Evolutionary conservation across 2,797 vertebrate species (phyloP), one percentile per base, ranked within the genome.

Genomic region (Falco columbarius): DNA sequence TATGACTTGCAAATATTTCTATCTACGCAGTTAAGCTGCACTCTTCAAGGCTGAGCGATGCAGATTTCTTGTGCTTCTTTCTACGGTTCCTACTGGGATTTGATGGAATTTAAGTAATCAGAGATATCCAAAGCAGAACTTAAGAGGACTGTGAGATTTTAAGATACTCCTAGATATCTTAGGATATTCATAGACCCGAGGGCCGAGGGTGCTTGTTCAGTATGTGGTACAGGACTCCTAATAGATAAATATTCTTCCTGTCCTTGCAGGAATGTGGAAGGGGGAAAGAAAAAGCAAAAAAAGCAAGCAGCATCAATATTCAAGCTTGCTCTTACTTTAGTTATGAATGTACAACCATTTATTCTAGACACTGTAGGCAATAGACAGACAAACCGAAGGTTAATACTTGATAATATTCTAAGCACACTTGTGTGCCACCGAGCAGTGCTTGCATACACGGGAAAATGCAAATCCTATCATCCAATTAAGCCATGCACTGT

Each of bases 1-100:
- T 74, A 67, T 90, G 89, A 89, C 75, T 83, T 94, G 92, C 86
- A 96, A 94, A 91, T 95, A 89, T 86, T 95, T 92, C 68, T 77
- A 14, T 92, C 85, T 88, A 56, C 68, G 67, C 59, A 72, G 72
- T 82, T 82, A 89, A 75, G n/a, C 34, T 91, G 77, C 46, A 52
- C 54, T 81, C 36, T 89, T 80, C 38, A 79, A 68, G 72, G 74
- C 52, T 95, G 55, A 93, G 15, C 10, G 82, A 79, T 67, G 17
- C 40, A 92, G 74, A 87, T 90, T 80, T 91, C 14, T 72, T 80
- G 5, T 88, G 30, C 68, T 93, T 85, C 59, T 87, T 91, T 86
- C 73, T 58, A 13, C 0, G 1, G 18, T 34, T 89, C 40, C 68
- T 61, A 38, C 29, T 66, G 30, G 27, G n/a, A 87, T 92, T 58